These are phyloP conservation scores for Mnemiopsis leidyi DNA, from an alignment of 37 sponge, comb jelly and placozoan genomes.

Conservation along the genomic window DNA sequence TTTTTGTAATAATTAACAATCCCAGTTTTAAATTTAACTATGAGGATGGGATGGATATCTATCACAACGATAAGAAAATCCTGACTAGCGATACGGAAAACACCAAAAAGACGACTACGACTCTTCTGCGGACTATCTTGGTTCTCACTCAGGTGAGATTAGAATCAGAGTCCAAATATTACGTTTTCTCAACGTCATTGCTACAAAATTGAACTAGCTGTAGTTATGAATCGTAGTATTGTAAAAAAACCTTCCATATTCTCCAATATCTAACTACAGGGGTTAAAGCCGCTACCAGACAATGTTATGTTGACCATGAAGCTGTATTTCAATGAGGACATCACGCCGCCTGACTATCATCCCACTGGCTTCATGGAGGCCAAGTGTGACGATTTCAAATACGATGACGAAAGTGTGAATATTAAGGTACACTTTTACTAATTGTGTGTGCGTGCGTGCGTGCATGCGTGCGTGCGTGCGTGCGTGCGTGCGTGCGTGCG, in stretches of 20 bases:
- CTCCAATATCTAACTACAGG: conserved; percentile 37
- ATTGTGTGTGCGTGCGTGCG: no score
- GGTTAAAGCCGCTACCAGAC: conserved; percentile 82
- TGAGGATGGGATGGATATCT: conserved; percentile 54
- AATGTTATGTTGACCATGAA: conserved; percentile 96
- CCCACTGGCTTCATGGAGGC: conserved; percentile 79
- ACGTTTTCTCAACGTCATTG: background rate
- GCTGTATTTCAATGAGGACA: conserved; percentile 80
- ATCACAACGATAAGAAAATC: conserved; percentile 51
- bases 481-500: no score
- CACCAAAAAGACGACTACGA: conserved; percentile 82
- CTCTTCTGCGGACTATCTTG: conserved; percentile 84
- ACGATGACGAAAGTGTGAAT: conserved; percentile 52
- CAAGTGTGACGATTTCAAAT: background rate
- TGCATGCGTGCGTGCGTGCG: no score
- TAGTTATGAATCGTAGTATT: background rate
- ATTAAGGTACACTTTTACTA: conserved; percentile 51
- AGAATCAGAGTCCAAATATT: no score
- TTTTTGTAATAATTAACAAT: background rate
- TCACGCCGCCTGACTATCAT: conserved; percentile 85
- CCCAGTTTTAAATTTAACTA: conserved; percentile 57
- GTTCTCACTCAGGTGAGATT: conserved; percentile 84
- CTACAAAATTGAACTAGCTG: background rate
- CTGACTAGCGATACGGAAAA: conserved; percentile 67
- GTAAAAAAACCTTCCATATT: background rate